phyloP scores from a whole-genome alignment of 2,113 vertebrate genomes.

The Leptosomus discolor region DNA sequence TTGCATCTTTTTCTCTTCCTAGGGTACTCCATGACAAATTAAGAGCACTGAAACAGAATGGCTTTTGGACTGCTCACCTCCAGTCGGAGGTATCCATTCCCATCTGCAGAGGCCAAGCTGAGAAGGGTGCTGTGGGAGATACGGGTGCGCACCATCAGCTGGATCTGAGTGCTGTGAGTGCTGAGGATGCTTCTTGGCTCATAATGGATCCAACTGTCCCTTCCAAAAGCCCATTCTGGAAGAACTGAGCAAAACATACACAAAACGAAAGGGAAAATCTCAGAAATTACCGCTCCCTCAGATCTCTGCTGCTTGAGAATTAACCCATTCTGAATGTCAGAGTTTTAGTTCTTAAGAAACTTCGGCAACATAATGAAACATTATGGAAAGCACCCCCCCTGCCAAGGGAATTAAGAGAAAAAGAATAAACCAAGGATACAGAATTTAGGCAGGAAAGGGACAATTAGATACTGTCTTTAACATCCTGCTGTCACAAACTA shows the following conservation, averaged over 20 bases:
- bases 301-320: background rate
- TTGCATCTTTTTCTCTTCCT: background rate
- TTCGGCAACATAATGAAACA: background rate
- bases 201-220: constrained; percentile 76
- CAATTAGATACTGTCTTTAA: background rate
- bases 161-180: constrained; percentile 71
- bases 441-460: background rate
- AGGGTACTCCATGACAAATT: background rate
- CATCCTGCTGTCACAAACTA: background rate
- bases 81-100: constrained; percentile 71
- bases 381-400: background rate
- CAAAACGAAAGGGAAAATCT: background rate
- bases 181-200: constrained; percentile 73
- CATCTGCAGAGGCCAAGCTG: constrained; percentile 73
- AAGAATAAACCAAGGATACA: background rate
- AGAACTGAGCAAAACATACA: constrained; percentile 64
- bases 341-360: background rate
- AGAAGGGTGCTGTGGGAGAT: constrained; percentile 75
- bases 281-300: background rate
- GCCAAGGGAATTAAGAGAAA: background rate
- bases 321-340: background rate
- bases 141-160: constrained; percentile 83
- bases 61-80: constrained; percentile 69
- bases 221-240: constrained; percentile 86
- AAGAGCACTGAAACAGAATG: background rate